Evolutionary conservation across 2,888 invertebrate species (phyloP).

Genomic region (Agrotis puta): DNA sequence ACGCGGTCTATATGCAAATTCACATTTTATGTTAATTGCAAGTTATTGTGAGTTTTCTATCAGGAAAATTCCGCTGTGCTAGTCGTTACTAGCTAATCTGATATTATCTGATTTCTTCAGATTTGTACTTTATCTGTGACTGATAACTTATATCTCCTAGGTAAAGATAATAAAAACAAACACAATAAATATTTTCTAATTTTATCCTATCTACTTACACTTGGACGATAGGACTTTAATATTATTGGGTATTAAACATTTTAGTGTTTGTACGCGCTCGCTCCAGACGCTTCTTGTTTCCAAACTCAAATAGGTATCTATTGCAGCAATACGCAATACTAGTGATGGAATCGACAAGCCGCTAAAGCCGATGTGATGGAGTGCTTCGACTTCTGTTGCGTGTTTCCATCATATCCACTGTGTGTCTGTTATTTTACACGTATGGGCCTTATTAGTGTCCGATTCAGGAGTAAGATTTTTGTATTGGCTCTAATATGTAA

Average conservation of each 20-base stretch:
- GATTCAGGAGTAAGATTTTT: neutral
- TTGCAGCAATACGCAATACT: conserved; percentile 63
- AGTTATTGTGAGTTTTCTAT: conserved; percentile 9
- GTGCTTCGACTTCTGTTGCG: conserved; percentile 37
- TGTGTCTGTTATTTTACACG: conserved; percentile 35
- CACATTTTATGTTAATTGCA: conserved; percentile 25
- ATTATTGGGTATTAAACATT: conserved; percentile 13
- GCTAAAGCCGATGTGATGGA: conserved; percentile 47
- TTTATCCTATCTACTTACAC: conserved; percentile 46
- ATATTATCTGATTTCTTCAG: conserved; percentile 36
- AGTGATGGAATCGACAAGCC: conserved; percentile 64
- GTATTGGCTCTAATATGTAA: neutral
- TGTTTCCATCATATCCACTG: conserved; percentile 22
- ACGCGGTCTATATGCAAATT: conserved; percentile 19
- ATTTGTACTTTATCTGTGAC: conserved; percentile 35
- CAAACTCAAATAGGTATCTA: conserved; percentile 47
- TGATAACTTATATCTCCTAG: conserved; percentile 45
- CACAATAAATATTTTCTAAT: conserved; percentile 39
- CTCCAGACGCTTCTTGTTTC: conserved; percentile 29
- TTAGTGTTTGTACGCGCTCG: conserved; percentile 1
- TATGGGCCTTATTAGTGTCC: neutral
- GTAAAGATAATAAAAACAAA: conserved; percentile 45
- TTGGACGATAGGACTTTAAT: conserved; percentile 26
- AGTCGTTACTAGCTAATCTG: conserved; percentile 22
- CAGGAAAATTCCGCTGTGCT: conserved; percentile 38